Percentiles rank a stretch among this genome's conserved stretches.
phyloP scores from a whole-genome alignment of 2,797 vertebrate genomes.

The Lycodopsis pacificus region DNA sequence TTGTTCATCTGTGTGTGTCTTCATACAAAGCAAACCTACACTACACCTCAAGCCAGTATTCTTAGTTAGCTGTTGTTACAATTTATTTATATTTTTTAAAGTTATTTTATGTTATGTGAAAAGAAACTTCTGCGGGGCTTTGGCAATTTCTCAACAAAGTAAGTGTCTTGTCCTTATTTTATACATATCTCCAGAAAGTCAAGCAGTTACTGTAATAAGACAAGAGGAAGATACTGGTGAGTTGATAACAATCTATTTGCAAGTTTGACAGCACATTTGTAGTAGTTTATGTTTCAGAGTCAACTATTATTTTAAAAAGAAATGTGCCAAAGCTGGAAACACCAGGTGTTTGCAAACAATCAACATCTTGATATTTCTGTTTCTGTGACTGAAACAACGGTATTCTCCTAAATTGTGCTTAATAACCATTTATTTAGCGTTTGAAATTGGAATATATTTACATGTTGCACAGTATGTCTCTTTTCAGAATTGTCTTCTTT shows the following conservation, averaged over 20 bases:
- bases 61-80: slow-evolving; percentile 33
- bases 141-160: slow-evolving; percentile 25
- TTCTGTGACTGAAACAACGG: slow-evolving; percentile 19
- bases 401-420: slow-evolving; percentile 5
- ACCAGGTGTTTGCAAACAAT: slow-evolving; percentile 12
- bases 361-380: background rate
- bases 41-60: slow-evolving; percentile 44
- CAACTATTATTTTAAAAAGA: background rate
- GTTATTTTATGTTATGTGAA: slow-evolving; percentile 29
- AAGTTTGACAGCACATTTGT: background rate
- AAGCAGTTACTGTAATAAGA: background rate
- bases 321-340: slow-evolving; percentile 9
- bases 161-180: background rate
- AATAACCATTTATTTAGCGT: slow-evolving; percentile 23
- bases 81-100: slow-evolving; percentile 63
- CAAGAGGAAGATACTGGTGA: background rate
- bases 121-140: slow-evolving; percentile 31
- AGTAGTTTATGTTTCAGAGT: background rate
- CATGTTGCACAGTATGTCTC: slow-evolving; percentile 17
- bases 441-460: slow-evolving; percentile 32
- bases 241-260: background rate
- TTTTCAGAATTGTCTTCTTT: slow-evolving; percentile 37
- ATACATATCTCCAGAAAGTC: background rate
- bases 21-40: slow-evolving; percentile 15
- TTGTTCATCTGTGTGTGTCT: slow-evolving; percentile 1